Base-by-base conservation (phyloP, 2,888 invertebrate species). In the Zeuzera pyrina region DNA sequence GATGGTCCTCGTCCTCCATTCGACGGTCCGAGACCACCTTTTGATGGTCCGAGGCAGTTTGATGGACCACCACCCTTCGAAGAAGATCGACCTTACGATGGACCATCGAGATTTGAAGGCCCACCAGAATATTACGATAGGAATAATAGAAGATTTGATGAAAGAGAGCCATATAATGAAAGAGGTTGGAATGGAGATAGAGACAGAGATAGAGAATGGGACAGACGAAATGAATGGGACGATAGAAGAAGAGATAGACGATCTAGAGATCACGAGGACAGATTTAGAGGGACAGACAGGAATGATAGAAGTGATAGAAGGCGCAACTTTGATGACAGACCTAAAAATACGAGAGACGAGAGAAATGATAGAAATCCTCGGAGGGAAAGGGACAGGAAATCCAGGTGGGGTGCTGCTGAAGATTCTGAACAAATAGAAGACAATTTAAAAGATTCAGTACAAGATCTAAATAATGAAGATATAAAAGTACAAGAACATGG, bases 61-160 rank as follows among this genome's bases (percentile, higher is more conserved):
- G 54, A 53, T 16, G 45, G 47, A 1, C 38, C 43, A 15, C 44
- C 45, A 1, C 31, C 42, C 14, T 49, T 39, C 21, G 49, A 49
- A 1, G 45, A 41, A 7, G 47, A 49, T 1, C 39, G 27, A 26
- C 25, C 43, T n/a, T 57, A 51, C 30, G 57, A 57, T 25, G 46
- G 43, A 1, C 47, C 43, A 11, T 36, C 32, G 1, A 41, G 36
- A 24, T 63, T 60, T 30, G 63, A 63, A 29, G 73, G 69, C 0
- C 76, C 74, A 1, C 70, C 76, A 0, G 78, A 78, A 22, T 76
- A 64, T 59, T 81, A 72, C 43, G 79, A 83, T 12, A 57, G 83
- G 15, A 65, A 62, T 29, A 70, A 70, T 34, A 57, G 77, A 30
- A 59, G 78, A 19, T 81, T 73, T 42, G 83, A 79, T 1, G 79